A percentile compares a stretch with the other conserved stretches of the same genome.
These are phyloP conservation scores for Aquatica leii DNA, from an alignment of 2,888 invertebrate species.

Conservation along the genomic window DNA sequence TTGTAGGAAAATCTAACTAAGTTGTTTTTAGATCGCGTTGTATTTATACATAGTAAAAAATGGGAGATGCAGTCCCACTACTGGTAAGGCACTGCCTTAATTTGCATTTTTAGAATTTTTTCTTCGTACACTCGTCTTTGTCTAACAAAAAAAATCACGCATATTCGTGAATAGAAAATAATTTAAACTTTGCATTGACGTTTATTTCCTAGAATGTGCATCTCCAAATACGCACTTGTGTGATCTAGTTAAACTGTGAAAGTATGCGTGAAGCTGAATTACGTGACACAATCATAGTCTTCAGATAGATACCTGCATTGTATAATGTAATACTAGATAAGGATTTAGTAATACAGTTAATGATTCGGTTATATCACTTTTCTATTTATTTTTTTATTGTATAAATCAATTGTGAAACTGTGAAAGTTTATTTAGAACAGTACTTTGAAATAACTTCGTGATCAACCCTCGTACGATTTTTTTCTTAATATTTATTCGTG, in stretches of 20 bases:
- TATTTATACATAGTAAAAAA: conserved; percentile 29
- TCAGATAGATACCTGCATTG: conserved; percentile 1
- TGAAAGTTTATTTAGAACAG: conserved; percentile 1
- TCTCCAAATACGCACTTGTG: conserved; percentile 25
- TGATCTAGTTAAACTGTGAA: conserved; percentile 34
- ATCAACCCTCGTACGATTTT: no score
- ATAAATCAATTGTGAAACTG: not conserved
- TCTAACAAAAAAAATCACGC: not conserved
- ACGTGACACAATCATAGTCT: conserved; percentile 25
- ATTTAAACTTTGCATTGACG: not conserved
- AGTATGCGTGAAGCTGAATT: conserved; percentile 29
- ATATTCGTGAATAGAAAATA: not conserved
- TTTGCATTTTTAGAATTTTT: conserved; percentile 9
- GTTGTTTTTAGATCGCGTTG: conserved; percentile 11
- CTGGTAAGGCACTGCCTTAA: conserved; percentile 12
- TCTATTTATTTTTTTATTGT: not conserved
- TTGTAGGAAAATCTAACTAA: conserved; percentile 25
- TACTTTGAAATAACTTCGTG: no score
- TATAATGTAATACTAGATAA: conserved; percentile 1
- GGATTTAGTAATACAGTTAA: conserved; percentile 6
- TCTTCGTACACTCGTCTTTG: not conserved
- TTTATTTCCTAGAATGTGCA: conserved; percentile 21
- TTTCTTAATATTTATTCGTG: no score
- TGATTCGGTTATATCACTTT: conserved; percentile 4
- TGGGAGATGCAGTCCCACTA: conserved; percentile 30